These are phyloP conservation scores for Apoderus coryli DNA, from an alignment of 2,888 invertebrate genomes.

Conservation along the genomic window DNA sequence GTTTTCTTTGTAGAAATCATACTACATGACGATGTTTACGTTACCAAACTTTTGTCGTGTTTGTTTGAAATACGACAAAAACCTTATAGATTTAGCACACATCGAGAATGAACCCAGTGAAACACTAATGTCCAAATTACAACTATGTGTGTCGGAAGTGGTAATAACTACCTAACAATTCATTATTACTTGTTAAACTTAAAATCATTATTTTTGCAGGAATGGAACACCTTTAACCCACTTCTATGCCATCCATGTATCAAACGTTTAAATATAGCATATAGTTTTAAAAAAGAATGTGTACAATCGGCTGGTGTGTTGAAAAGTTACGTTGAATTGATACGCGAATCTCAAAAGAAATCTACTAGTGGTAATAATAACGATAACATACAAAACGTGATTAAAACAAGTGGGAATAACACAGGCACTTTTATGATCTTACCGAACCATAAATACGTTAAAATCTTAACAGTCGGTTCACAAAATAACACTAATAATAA, in stretches of 20 bases:
- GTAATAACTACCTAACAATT: constrained; percentile 22
- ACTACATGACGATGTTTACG: constrained; percentile 26
- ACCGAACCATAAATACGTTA: constrained; percentile 27
- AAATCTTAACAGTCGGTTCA: constrained; percentile 22
- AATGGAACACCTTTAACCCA: constrained; percentile 28
- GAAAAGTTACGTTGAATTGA: constrained; percentile 25
- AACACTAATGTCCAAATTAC: constrained; percentile 28
- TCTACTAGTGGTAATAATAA: constrained; percentile 20
- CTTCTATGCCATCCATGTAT: constrained; percentile 29
- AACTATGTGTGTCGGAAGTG: constrained; percentile 31
- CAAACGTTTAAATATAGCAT: constrained; percentile 27
- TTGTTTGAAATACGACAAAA: constrained; percentile 29
- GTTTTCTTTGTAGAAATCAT: too few relatives aligned
- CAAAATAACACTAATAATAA: too few relatives aligned
- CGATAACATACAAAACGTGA: neutral
- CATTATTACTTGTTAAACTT: neutral
- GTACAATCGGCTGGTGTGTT: constrained; percentile 26
- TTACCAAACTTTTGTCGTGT: constrained; percentile 31
- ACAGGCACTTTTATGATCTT: constrained; percentile 23
- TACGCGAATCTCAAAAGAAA: constrained; percentile 25
- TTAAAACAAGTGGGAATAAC: constrained; percentile 15
- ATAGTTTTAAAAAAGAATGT: constrained; percentile 30
- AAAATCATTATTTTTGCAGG: constrained; percentile 21
- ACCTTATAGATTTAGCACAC: constrained; percentile 28
- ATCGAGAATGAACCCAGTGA: constrained; percentile 28